A percentile compares a stretch with the other conserved stretches of the same genome.
Evolutionary conservation across 2,113 vertebrate species (phyloP).

Genomic region (Sylvilagus bachmani): DNA sequence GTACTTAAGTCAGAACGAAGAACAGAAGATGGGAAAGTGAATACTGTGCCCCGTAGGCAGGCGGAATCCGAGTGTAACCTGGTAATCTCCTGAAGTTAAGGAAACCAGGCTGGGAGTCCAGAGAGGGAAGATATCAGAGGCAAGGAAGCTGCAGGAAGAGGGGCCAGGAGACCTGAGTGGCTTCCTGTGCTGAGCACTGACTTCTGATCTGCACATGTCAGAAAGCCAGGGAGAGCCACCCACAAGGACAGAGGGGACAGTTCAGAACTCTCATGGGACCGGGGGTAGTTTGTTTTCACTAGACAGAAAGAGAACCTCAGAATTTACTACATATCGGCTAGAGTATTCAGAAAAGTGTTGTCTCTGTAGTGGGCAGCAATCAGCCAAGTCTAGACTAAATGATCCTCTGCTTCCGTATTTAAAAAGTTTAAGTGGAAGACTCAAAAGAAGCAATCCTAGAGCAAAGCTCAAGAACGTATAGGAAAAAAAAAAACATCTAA

Average conservation of each 20-base stretch:
- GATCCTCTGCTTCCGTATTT: background rate
- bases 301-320: background rate
- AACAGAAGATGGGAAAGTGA: background rate
- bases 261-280: background rate
- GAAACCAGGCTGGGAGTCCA: background rate
- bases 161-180: background rate
- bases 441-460: background rate
- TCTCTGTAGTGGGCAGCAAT: background rate
- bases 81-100: background rate
- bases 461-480: constrained; percentile 38
- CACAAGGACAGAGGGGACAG: background rate
- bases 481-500: background rate
- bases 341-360: background rate
- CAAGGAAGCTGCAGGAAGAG: background rate
- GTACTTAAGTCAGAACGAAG: background rate
- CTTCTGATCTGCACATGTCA: background rate
- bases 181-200: background rate
- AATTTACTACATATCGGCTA: background rate
- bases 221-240: background rate
- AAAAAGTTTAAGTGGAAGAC: background rate
- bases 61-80: background rate
- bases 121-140: background rate
- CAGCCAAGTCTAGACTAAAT: background rate
- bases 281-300: background rate
- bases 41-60: background rate